Evolutionary conservation across 2,888 invertebrate species (phyloP).

Genomic region (Micropterix aruncella): DNA sequence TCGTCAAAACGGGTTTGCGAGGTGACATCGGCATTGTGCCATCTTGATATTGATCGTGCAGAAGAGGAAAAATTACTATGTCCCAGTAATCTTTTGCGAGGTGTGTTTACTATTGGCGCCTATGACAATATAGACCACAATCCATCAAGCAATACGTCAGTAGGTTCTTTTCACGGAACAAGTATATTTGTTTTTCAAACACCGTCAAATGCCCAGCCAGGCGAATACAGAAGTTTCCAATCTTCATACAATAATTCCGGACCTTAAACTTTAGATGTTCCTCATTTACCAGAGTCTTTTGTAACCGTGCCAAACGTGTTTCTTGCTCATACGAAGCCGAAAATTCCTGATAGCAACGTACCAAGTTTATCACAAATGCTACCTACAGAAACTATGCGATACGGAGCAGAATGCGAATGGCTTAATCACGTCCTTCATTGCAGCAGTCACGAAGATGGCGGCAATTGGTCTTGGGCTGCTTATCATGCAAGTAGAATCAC

Average conservation of each 20-base stretch:
- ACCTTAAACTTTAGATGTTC: conserved; percentile 2
- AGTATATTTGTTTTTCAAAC: conserved; percentile 7
- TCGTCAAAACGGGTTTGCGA: too few relatives aligned
- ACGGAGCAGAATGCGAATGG: conserved; percentile 1
- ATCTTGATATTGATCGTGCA: too few relatives aligned
- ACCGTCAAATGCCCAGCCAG: conserved; percentile 4
- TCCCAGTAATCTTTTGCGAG: conserved; percentile 6
- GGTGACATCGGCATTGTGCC: too few relatives aligned
- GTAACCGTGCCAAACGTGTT: conserved; percentile 4
- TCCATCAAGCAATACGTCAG: conserved; percentile 7
- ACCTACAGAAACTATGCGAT: conserved; percentile 2
- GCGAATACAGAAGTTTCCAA: conserved; percentile 5
- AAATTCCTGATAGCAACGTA: conserved; percentile 2
- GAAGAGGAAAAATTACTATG: too few relatives aligned
- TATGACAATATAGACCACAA: conserved; percentile 7
- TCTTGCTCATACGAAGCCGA: conserved; percentile 3
- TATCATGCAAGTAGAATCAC: too few relatives aligned
- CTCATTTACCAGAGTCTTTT: conserved; percentile 5
- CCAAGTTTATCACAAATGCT: conserved; percentile 2
- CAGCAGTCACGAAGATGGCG: conserved; percentile 4
- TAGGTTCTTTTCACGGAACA: conserved; percentile 6
- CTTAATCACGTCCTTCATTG: conserved; percentile 2
- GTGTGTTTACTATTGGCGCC: conserved; percentile 6
- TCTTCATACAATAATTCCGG: conserved; percentile 5
- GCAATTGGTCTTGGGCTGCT: conserved; percentile 4